Base-by-base conservation (phyloP, 2,888 invertebrate species). In the Geophilus truncorum region DNA sequence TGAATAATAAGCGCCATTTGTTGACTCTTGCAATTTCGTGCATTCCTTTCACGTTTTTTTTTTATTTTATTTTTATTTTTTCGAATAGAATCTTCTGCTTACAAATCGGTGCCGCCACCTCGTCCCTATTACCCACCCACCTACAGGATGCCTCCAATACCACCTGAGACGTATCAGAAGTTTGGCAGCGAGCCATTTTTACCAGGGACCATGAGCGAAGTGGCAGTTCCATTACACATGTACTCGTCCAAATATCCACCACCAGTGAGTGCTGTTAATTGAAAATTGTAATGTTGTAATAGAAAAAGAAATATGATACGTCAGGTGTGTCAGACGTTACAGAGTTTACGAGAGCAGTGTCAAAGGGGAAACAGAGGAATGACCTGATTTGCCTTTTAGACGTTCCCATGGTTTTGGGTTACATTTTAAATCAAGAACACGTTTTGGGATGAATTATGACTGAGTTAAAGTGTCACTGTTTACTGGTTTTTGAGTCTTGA, bases 91-190 rank as follows among this genome's bases (percentile, higher is more conserved):
- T 34, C 23, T 9, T 32, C 30, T 76, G 76, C 76, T 4, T 76
- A 76, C 34, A 76, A 76, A 34, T 34, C 30, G 28, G 76, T 76
- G 12, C 76, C 76, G 25, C 76, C 34, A 28, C 76, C 76, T 32
- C 30, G 76, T 21, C 76, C 76, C 4, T 62, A 62, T 62, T 28
- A 76, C 18, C 78, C 78, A 21, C 78, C 78, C n/a, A 36, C 78
- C 7, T 78, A 78, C 34, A 32, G 78, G 78, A 78, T 78, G 78
- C 78, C 78, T 40, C 78, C 78, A 36, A 40, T 78, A 36, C 78
- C 78, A 36, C 78, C 78, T 36, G 25, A 30, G 10, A 36, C 25
- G 0, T 78, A 78, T 36, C 78, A 32, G 36, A 78, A 78, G 25
- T 78, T 18, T 78, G 78, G 78, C 18, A 78, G 78, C 18, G 78